Percentiles rank a stretch among this genome's conserved stretches.
Evolutionary conservation across 2,888 invertebrate genomes (phyloP).

Genomic region (Thymelicus lineola): DNA sequence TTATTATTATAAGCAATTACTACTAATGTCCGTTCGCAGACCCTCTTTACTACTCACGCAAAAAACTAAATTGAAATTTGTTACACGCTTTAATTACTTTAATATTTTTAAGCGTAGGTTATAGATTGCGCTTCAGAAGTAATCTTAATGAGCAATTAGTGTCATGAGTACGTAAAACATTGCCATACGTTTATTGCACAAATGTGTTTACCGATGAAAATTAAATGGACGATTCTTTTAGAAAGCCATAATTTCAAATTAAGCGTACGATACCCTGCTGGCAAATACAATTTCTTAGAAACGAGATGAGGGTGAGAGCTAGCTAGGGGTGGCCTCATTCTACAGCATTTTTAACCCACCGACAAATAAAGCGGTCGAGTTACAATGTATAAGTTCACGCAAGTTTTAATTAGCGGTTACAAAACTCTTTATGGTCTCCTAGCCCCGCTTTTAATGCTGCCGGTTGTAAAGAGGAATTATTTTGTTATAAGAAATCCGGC

Average conservation of each 20-base stretch:
- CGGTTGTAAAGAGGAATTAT: constrained; percentile 31
- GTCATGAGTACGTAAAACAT: constrained; percentile 36
- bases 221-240: constrained; percentile 70
- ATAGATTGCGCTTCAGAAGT: constrained; percentile 24
- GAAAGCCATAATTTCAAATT: constrained; percentile 77
- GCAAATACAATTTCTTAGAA: constrained; percentile 71
- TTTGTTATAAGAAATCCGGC: constrained; percentile 26
- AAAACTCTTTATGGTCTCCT: constrained; percentile 35
- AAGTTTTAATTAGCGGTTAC: constrained; percentile 44
- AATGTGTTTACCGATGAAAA: constrained; percentile 64
- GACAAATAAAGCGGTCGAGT: constrained; percentile 45
- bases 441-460: constrained; percentile 14
- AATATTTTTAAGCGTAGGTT: constrained; percentile 12
- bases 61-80: constrained; percentile 16
- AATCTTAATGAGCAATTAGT: constrained; percentile 36
- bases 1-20: not conserved
- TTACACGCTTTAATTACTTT: not conserved
- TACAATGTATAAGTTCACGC: constrained; percentile 41
- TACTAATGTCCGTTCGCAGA: not conserved
- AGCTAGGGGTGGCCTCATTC: constrained; percentile 43
- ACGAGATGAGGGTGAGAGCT: constrained; percentile 49
- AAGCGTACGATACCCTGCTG: constrained; percentile 66
- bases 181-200: constrained; percentile 31
- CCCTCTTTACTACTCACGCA: not conserved
- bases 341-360: constrained; percentile 48